Evolutionary conservation across 2,797 vertebrate genomes (phyloP), one percentile per base, ranked within the genome.

Genomic region (Poeciliopsis turneri): DNA sequence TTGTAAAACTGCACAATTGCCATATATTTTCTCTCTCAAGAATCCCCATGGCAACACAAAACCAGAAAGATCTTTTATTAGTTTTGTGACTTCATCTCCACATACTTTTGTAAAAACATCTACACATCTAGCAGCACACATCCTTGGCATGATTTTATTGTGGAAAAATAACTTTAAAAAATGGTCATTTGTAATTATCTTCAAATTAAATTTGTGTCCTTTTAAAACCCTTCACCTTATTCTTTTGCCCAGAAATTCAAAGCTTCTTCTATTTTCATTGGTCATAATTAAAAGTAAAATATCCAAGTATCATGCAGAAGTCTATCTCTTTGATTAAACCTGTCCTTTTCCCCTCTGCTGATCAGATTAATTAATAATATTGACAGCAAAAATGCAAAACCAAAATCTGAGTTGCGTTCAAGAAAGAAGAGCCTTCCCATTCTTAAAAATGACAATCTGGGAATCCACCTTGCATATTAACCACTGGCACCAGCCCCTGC

Each of bases 11-110:
- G 64, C 82, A 82, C 57, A 74, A 75, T 41, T 81, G 69, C 76
- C 78, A 89, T 92, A 89, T 92, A 87, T 84, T 90, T 79, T 70
- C 8, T n/a, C 28, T 36, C 73, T 78, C 79, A 86, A 73, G 92
- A n/a, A 45, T 95, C 82, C 78, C 93, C 92, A 95, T 95, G 93
- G 94, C 91, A 95, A 95, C 93, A 72, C 64, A 57, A 81, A 79
- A 46, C 1, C 68, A 75, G 78, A 80, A 83, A 85, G 71, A 88
- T 88, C 83, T 90, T 88, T 74, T 85, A 89, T 91, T 88, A 88
- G 84, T 88, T 86, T 89, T 70, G 8, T 39, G 64, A 78, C 78
- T 86, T 82, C 64, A 78, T 78, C 77, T 82, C 68, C 61, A 82
- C 30, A 64, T 47, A 78, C 75, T 78, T 75, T 82, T 73, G 47